These are phyloP conservation scores for Rhagonycha fulva DNA, from an alignment of 2,888 invertebrate species.

Conservation along the genomic window DNA sequence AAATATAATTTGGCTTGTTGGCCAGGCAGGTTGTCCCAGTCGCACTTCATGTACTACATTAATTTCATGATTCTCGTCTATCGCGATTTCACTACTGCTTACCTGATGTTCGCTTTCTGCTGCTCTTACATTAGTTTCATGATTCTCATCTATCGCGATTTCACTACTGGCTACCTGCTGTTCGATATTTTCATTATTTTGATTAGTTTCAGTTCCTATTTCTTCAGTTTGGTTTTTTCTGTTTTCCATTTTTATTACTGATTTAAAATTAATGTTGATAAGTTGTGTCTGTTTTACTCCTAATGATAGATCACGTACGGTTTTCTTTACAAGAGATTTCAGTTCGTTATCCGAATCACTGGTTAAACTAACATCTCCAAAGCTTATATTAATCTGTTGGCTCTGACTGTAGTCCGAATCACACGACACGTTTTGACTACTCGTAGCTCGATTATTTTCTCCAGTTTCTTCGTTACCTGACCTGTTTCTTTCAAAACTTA, in stretches of 20 bases:
- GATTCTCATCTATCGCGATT: too few relatives aligned
- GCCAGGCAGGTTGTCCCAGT: too few relatives aligned
- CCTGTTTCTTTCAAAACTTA: background rate
- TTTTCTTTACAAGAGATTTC: background rate
- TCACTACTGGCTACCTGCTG: too few relatives aligned
- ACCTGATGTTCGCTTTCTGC: too few relatives aligned
- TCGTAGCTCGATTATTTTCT: background rate
- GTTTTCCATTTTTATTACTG: background rate
- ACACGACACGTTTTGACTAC: background rate
- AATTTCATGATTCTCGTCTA: too few relatives aligned
- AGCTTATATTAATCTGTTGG: background rate
- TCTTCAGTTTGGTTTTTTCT: background rate
- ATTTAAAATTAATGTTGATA: background rate
- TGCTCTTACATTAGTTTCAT: too few relatives aligned
- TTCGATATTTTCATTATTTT: too few relatives aligned
- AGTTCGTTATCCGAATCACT: background rate
- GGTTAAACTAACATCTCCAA: background rate
- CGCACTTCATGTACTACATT: too few relatives aligned
- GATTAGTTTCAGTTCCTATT: too few relatives aligned
- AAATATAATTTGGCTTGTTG: background rate
- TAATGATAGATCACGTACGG: too few relatives aligned
- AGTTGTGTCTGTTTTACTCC: too few relatives aligned
- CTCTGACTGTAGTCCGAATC: background rate
- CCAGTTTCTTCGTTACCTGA: background rate
- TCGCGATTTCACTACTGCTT: too few relatives aligned